Evolutionary conservation across 2,797 vertebrate species (phyloP), one percentile per base, ranked within the genome.

Genomic region (Catharus ustulatus): DNA sequence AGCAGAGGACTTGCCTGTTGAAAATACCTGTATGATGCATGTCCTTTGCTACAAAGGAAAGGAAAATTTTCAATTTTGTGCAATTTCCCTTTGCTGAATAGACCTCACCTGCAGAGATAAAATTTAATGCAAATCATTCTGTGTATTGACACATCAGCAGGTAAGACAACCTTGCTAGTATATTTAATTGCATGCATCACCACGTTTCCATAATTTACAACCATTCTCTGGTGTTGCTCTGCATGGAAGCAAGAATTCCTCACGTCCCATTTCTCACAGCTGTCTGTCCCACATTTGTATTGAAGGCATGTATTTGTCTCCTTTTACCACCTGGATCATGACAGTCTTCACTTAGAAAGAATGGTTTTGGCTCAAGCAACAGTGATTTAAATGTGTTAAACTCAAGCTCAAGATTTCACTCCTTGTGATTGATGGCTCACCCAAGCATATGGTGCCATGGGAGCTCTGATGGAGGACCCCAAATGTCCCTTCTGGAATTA

Each of bases 391-490:
- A 36, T 62, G 24, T 68, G 18, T 42, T 86, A 71, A 78, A n/a
- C 55, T 76, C n/a, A 42, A 76, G 30, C 20, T 74, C 32, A 54
- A 22, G 24, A 18, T 43, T 93, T 89, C 42, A n/a, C 5, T 73
- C 10, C 13, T 71, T 67, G 30, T 48, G 73, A 27, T 40, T 67
- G 46, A 38, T 45, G 55, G 64, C 17, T 90, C 32, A 73, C 30
- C 29, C 54, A 73, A 43, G 36, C 23, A 15, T 10, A 3, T 3
- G 24, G 36, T 32, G 36, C 0, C 0, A 63, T 22, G 13, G 18
- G n/a, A 77, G 5, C 19, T 20, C 38, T 75, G 77, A 49, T 34
- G 59, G 51, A 87, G 23, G 71, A 32, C 5, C 3, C 2, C 18
- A 13, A 72, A 48, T n/a, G 3, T 30, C 21, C 26, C 8, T 67